These are phyloP conservation scores for Gymnocheta viridis DNA, from an alignment of 2,888 invertebrate species.

Conservation along the genomic window DNA sequence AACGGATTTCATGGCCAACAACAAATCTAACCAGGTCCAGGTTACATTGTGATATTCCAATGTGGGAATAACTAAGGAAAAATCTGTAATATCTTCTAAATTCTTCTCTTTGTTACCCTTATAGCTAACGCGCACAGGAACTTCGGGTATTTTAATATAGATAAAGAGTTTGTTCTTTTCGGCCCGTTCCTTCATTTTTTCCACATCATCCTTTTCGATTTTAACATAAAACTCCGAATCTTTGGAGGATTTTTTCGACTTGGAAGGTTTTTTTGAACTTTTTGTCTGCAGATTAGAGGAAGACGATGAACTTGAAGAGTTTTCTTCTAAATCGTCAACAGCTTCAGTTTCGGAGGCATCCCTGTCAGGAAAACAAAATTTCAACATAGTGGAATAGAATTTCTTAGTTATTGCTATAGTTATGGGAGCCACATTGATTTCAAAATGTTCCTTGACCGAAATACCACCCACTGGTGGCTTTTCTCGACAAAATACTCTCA, in stretches of 20 bases:
- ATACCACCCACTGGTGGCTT: conserved; percentile 99
- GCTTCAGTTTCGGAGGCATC: conserved; percentile 89
- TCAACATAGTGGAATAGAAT: conserved; percentile 98
- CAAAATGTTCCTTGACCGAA: conserved; percentile 99
- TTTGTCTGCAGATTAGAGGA: conserved; percentile 81
- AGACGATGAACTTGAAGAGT: conserved; percentile 83
- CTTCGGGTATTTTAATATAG: conserved; percentile 99
- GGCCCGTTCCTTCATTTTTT: conserved; percentile 94
- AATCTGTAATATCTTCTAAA: conserved; percentile 96
- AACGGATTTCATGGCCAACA: conserved; percentile 97
- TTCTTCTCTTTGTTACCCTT: conserved; percentile 99
- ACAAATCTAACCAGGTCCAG: conserved; percentile 99
- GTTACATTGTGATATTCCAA: conserved; percentile 99
- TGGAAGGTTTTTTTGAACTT: conserved; percentile 77
- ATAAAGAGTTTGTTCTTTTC: conserved; percentile 99
- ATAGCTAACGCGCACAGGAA: conserved; percentile 95
- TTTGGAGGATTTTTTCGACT: conserved; percentile 85
- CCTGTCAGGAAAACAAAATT: conserved; percentile 98
- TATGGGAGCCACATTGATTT: conserved; percentile 97
- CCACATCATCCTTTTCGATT: conserved; percentile 95
- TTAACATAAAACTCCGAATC: conserved; percentile 96
- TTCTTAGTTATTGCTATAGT: conserved; percentile 96
- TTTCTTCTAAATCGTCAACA: conserved; percentile 85
- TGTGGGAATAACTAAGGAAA: conserved; percentile 96
- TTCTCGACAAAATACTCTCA: conserved; percentile 97